phyloP scores from a whole-genome alignment of 2,888 invertebrate species.

The Erannis defoliaria region DNA sequence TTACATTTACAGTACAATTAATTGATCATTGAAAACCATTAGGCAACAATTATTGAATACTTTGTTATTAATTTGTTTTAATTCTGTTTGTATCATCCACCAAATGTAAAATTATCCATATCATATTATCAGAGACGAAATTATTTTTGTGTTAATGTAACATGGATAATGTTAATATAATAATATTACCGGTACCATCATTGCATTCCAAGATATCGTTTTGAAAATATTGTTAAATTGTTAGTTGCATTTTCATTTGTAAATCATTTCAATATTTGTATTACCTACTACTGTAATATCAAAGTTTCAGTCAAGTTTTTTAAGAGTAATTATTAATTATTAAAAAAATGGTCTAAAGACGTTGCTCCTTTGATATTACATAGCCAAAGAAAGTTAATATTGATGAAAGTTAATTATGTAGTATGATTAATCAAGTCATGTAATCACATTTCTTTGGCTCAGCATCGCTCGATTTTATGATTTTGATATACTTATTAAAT shows the following conservation, averaged over 20 bases:
- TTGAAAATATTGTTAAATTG: constrained; percentile 38
- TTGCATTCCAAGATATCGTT: constrained; percentile 42
- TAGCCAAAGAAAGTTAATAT: constrained; percentile 56
- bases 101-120: constrained; percentile 45
- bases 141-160: constrained; percentile 16
- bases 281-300: constrained; percentile 35
- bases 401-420: background rate
- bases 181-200: constrained; percentile 40
- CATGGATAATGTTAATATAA: constrained; percentile 37
- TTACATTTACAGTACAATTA: background rate
- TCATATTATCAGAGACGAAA: constrained; percentile 24
- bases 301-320: too few species aligned
- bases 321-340: too few species aligned
- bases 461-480: constrained; percentile 67
- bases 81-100: constrained; percentile 38
- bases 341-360: too few species aligned
- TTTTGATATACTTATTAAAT: too few species aligned
- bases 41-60: background rate
- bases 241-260: constrained; percentile 36
- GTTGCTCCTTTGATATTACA: constrained; percentile 72
- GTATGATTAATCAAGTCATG: constrained; percentile 32
- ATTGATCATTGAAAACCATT: too few species aligned
- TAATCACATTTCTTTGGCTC: constrained; percentile 60
- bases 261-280: background rate
- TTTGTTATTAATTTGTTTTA: constrained; percentile 25